Conservation (phyloP, 2,113 vertebrate genomes). For the Pontoporia blainvillei region DNA sequence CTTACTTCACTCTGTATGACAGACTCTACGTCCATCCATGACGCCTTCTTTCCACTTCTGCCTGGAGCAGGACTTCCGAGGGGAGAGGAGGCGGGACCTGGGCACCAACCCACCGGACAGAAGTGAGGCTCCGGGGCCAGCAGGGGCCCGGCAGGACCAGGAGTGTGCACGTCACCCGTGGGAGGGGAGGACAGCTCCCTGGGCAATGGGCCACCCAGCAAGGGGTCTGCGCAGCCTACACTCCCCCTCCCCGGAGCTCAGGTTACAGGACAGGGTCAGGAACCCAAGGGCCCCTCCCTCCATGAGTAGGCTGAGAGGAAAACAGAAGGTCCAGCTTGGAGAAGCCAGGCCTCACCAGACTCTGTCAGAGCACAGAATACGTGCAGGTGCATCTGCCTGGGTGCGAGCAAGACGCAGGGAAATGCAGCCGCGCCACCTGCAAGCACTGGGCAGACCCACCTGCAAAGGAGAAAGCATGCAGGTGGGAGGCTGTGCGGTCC, state of each 20-base stretch:
- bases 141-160: background rate
- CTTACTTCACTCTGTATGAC: too few species aligned
- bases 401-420: background rate
- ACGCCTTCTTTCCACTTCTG: background rate
- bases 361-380: accelerated
- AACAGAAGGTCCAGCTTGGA: background rate
- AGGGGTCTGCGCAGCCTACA: background rate
- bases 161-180: background rate
- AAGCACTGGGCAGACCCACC: background rate
- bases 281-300: background rate
- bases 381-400: accelerated
- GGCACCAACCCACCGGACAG: too few species aligned
- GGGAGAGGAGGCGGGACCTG: background rate
- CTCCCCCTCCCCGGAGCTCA: background rate
- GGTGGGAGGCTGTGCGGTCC: background rate
- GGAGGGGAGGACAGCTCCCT: background rate
- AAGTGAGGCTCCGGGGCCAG: background rate
- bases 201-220: too few species aligned
- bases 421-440: background rate
- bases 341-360: background rate
- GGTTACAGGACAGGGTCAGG: background rate
- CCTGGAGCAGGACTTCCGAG: background rate
- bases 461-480: background rate
- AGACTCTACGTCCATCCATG: too few species aligned
- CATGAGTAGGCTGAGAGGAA: background rate